Percentiles rank a stretch among this genome's conserved stretches.
phyloP scores from a whole-genome alignment of 2,797 vertebrate genomes.

The Syngnathus rostellatus region DNA sequence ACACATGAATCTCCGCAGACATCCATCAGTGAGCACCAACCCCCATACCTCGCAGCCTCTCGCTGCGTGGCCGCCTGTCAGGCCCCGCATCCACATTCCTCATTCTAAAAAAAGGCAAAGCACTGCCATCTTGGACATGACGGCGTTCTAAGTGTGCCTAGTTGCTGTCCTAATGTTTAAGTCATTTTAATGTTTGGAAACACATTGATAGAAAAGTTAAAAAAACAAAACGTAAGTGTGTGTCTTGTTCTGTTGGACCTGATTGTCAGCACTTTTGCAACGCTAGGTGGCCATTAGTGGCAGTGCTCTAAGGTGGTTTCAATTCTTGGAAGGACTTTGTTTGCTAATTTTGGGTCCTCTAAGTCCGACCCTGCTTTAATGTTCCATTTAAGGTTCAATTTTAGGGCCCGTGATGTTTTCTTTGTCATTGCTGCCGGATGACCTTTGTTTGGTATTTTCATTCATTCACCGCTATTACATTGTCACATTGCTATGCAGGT shows the following conservation, averaged over 20 bases:
- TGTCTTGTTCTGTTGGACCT: neutral
- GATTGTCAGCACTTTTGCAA: too few relatives aligned
- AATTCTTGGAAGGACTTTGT: too few relatives aligned
- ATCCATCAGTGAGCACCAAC: slow-evolving; percentile 42
- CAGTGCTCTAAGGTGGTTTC: too few relatives aligned
- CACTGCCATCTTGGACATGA: neutral
- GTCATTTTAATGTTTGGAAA: neutral
- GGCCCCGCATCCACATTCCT: slow-evolving; percentile 4
- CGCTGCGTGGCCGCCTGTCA: slow-evolving; percentile 32
- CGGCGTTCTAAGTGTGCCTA: neutral
- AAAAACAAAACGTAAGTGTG: neutral
- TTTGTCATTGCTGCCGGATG: too few relatives aligned
- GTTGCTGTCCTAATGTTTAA: neutral
- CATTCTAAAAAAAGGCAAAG: slow-evolving; percentile 7
- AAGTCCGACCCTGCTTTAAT: too few relatives aligned
- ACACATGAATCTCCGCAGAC: slow-evolving; percentile 41
- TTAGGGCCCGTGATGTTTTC: too few relatives aligned
- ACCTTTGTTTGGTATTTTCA: too few relatives aligned
- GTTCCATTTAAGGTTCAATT: too few relatives aligned
- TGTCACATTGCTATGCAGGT: slow-evolving; percentile 60
- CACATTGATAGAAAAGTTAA: neutral
- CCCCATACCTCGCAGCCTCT: slow-evolving; percentile 19
- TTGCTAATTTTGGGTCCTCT: too few relatives aligned
- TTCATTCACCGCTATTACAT: too few relatives aligned
- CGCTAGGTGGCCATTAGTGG: too few relatives aligned